Base-by-base conservation (phyloP, 2,113 vertebrate species). In the Glaucidium brasilianum region DNA sequence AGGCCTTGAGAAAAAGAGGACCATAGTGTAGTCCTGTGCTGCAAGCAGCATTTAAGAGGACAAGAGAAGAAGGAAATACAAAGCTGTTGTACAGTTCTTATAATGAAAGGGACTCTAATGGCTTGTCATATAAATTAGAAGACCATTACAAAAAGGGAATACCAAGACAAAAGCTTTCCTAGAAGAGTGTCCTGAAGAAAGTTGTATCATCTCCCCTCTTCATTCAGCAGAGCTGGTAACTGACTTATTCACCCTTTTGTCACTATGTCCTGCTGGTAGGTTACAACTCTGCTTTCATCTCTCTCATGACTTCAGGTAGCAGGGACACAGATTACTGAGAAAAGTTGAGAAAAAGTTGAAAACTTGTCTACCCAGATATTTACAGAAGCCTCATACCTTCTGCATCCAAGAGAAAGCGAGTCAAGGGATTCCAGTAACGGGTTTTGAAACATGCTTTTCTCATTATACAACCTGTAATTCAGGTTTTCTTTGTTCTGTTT, bases 1-100 rank as follows among this genome's bases (percentile, higher is more conserved):
- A 23, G 13, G 37, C 15, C 50, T 74, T 27, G 22, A 71, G 41
- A 74, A 39, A 73, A 30, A n/a, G 9, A 85, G 0, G 3, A 29
- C 15, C 15, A n/a, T 1, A 0, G 5, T 5, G 26, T 1, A 68
- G 56, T 79, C 11, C 43, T 30, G 45, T 68, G 47, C 45, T 59
- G 29, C 21, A 80, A 15, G 35, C 56, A 88, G 23, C 41, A 78
- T 59, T 43, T 34, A 47, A 60, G 18, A 34, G 26, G 23, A 62
- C 58, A 77, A 47, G 15, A 81, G 7, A 5, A 67, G 14, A 55
- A 45, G 2, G 15, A 55, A 81, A 90, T 5, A 80, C 13, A 56
- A 88, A 88, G 58, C 27, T 73, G 53, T 53, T 90, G 30, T 53
- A 60, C 56, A 62, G 23, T n/a, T 11, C 66, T 52, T 53, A 11